phyloP scores from a whole-genome alignment of 2,113 vertebrate species.

The Limanda limanda region DNA sequence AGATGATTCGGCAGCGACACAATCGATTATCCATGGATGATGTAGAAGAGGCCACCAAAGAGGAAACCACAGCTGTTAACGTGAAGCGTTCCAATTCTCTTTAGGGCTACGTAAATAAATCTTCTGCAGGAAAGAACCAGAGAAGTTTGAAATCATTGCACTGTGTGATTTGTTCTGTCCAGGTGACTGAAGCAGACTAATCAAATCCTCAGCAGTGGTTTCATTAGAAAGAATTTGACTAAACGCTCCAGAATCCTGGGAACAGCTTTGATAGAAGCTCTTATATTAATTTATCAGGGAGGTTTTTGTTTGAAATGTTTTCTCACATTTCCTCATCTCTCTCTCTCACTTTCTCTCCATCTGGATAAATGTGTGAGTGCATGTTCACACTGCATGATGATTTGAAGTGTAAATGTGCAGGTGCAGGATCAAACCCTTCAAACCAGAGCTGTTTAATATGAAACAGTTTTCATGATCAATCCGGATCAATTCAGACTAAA shows the following conservation, averaged over 20 bases:
- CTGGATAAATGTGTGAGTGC: too few species aligned
- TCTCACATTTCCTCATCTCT: too few species aligned
- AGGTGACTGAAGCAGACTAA: background rate
- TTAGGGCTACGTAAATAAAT: background rate
- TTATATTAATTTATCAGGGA: slow-evolving; percentile 3
- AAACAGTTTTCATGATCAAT: too few species aligned
- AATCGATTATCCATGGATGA: background rate
- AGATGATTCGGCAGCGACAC: background rate
- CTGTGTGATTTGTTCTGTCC: background rate
- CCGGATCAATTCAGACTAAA: too few species aligned
- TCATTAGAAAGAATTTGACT: background rate
- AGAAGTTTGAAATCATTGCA: too few species aligned
- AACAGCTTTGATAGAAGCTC: slow-evolving; percentile 1
- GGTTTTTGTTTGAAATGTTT: background rate
- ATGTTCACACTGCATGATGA: background rate
- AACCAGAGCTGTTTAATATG: background rate
- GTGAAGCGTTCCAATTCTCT: too few species aligned
- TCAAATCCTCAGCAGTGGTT: background rate
- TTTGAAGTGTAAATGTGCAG: background rate
- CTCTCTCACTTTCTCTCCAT: too few species aligned
- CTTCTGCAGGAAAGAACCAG: background rate
- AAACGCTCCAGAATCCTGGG: slow-evolving; percentile 24
- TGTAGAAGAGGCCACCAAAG: background rate
- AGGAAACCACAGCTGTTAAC: background rate
- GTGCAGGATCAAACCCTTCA: background rate